These are phyloP conservation scores for Drosophila pruinosa DNA, from an alignment of 1,140 invertebrate species.

Conservation along the genomic window DNA sequence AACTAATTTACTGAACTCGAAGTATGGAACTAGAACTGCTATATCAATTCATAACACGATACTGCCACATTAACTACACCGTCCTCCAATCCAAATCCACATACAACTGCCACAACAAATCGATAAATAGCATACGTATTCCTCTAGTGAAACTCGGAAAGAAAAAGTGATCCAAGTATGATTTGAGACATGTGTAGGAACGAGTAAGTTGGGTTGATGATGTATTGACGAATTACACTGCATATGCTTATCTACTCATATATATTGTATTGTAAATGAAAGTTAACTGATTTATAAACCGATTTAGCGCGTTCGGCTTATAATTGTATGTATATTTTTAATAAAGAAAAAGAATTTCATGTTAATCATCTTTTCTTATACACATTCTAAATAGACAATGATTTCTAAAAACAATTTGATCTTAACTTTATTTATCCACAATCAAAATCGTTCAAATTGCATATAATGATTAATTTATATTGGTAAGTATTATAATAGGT, in stretches of 20 bases:
- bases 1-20: slow-evolving; percentile 41
- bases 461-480: slow-evolving; percentile 49
- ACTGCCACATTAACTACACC: slow-evolving; percentile 64
- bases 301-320: slow-evolving; percentile 43
- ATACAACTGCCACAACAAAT: slow-evolving; percentile 62
- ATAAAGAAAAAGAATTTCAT: slow-evolving; percentile 69
- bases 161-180: slow-evolving; percentile 3
- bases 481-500: slow-evolving; percentile 51
- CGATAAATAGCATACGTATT: slow-evolving; percentile 30
- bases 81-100: slow-evolving; percentile 18
- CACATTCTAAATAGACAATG: not conserved
- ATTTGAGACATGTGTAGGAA: slow-evolving; percentile 17
- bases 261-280: slow-evolving; percentile 59
- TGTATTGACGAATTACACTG: slow-evolving; percentile 7
- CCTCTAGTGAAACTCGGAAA: not conserved
- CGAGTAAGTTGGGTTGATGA: slow-evolving; percentile 3
- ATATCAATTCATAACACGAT: slow-evolving; percentile 46
- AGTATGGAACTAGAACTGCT: slow-evolving; percentile 35
- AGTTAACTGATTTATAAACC: slow-evolving; percentile 55
- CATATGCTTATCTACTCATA: slow-evolving; percentile 34
- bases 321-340: slow-evolving; percentile 57
- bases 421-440: slow-evolving; percentile 71
- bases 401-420: slow-evolving; percentile 55
- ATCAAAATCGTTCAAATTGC: slow-evolving; percentile 49
- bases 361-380: slow-evolving; percentile 17